phyloP scores from a whole-genome alignment of 2,888 invertebrate genomes.

The Julus scandinavius region DNA sequence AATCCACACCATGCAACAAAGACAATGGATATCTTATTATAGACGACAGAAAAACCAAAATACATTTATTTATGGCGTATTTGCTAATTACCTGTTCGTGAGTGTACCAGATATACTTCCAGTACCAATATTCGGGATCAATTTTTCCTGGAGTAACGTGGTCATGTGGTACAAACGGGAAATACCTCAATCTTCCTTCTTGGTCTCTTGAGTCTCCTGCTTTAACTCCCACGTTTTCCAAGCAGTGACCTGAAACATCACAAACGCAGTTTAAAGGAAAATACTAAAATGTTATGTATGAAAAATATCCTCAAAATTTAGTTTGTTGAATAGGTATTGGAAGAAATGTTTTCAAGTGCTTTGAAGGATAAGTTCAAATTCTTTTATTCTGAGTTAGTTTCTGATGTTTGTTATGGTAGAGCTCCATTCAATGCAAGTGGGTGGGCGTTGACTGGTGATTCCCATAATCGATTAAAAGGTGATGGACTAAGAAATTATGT shows the following conservation, averaged over 20 bases:
- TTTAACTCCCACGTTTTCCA: slow-evolving; percentile 84
- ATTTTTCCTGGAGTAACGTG: slow-evolving; percentile 69
- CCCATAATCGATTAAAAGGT: too few species aligned
- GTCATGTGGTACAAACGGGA: slow-evolving; percentile 92
- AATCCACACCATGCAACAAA: neutral
- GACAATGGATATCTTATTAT: neutral
- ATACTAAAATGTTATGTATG: too few species aligned
- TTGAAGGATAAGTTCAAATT: too few species aligned
- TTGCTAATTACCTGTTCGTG: slow-evolving; percentile 53
- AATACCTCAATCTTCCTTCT: slow-evolving; percentile 87
- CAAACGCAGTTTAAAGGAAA: too few species aligned
- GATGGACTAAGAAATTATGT: too few species aligned
- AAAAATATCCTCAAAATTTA: too few species aligned
- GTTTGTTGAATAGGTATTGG: too few species aligned
- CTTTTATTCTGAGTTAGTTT: too few species aligned
- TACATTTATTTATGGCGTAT: neutral
- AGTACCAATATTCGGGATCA: slow-evolving; percentile 55
- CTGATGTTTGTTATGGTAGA: too few species aligned
- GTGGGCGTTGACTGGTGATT: slow-evolving; percentile 54
- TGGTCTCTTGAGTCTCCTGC: slow-evolving; percentile 91
- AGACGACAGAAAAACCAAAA: too few species aligned
- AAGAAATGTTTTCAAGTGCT: too few species aligned
- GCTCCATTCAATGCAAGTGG: neutral
- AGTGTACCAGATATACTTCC: slow-evolving; percentile 50
- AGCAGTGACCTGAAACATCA: slow-evolving; percentile 71